Evolutionary conservation across 2,113 vertebrate species (phyloP), one percentile per base, ranked within the genome.

Genomic region (Aythya baeri): DNA sequence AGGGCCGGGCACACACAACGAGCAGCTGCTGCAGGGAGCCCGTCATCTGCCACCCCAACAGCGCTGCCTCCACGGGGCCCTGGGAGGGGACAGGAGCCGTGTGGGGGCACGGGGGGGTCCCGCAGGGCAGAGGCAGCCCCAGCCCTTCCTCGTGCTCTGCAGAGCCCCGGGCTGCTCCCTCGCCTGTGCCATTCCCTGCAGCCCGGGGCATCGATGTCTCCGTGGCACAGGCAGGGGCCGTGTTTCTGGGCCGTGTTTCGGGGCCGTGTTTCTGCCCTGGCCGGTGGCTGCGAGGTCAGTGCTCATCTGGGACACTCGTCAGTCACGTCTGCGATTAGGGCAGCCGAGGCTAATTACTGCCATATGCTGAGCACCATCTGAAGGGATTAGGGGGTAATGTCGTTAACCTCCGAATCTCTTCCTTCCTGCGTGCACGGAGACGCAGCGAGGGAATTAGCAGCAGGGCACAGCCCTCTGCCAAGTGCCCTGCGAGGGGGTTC

Each of bases 361-460:
- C 96, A 94, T 97, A 97, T 97, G 97, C 88, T 54, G 85, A 86
- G 50, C 90, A 93, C 78, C 87, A 86, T 87, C 93, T 95, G 46
- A 92, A 88, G 71, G 94, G 96, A 96, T 97, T 97, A 96, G 67
- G 88, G 80, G 74, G 52, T 95, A 87, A 97, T 93, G 86, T 41
- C 44, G 67, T 96, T 96, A 92, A 82, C 93, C 93, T 94, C 89
- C 2, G 74, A 94, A 87, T 94, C 89, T 83, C 91, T 96, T 88
- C 94, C 96, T 94, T 96, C 95, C 95, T 94, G 90, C 50, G 0
- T 1, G 32, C 88, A 61, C 16, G 1, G 76, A 86, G 63, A 0
- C 74, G 80, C 85, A 46, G 88, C 7, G 3, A 43, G 34, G 62
- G 73, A 74, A 89, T 94, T 94, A 88, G 71, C 89, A 59, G 44